These are phyloP conservation scores for Oryctolagus cuniculus DNA, from an alignment of 2,113 vertebrate species.

Conservation along the genomic window DNA sequence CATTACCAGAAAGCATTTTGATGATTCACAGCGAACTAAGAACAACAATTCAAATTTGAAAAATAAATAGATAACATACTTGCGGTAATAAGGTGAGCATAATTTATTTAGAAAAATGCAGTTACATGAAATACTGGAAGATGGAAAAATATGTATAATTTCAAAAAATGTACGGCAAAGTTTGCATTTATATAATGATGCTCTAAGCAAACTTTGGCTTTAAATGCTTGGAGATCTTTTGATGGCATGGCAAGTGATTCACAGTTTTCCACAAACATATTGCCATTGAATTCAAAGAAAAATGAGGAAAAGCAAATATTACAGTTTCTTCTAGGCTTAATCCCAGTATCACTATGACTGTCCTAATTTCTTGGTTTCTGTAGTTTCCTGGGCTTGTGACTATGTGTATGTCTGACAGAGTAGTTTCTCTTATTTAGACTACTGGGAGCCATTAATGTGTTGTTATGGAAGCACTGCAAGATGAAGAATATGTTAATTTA, in stretches of 20 bases:
- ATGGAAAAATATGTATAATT: neutral
- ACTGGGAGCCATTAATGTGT: neutral
- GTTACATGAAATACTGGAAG: neutral
- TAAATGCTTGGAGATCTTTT: neutral
- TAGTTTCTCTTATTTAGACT: neutral
- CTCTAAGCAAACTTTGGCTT: neutral
- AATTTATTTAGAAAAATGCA: slow-evolving; percentile 13
- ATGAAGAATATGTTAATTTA: neutral
- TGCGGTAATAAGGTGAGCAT: neutral
- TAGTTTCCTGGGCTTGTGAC: neutral
- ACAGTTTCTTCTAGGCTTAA: neutral
- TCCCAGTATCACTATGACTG: neutral
- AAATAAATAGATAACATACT: neutral
- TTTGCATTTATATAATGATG: neutral
- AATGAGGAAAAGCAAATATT: neutral
- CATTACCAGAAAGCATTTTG: neutral
- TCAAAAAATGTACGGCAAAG: neutral
- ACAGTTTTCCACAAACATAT: neutral
- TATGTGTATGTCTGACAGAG: neutral
- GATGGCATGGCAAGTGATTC: neutral
- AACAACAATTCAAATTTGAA: neutral
- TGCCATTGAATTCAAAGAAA: neutral
- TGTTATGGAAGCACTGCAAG: neutral
- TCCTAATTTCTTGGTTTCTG: neutral
- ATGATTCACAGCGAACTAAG: neutral